Base-by-base conservation (phyloP, 2,797 vertebrate genomes). In the Hemibagrus guttatus region DNA sequence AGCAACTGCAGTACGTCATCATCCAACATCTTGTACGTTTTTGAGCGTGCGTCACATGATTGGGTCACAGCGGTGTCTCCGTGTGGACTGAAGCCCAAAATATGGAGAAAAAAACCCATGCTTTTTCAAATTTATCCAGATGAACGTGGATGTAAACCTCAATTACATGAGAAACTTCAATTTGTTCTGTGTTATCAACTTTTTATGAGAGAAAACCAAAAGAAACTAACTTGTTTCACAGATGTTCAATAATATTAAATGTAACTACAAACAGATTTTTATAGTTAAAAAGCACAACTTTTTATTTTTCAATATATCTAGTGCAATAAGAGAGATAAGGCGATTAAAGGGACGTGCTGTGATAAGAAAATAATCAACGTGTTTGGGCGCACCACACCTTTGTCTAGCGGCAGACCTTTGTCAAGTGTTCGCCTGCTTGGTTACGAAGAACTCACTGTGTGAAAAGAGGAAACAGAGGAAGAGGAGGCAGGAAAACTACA, bases 381-480 rank as follows among this genome's bases (percentile, higher is more conserved):
- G 26, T 28, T 52, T 28, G 1, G 46, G n/a, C 1, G n/a, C n/a
- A 75, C 28, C 35, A 54, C 46, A 7, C 49, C 5, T 26, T 35
- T 35, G 54, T 58, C 59, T 1, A 59, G 31, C 76, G 7, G 35
- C 56, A 80, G 31, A 39, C 35, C 56, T 46, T 72, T 79, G 81
- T 76, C 26, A 17, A 8, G 46, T 49, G 26, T 75, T 28, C 1
- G 9, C 42, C 72, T 28, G 49, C 26, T 17, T 54, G 28, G n/a
- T 21, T 31, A 35, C 8, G 75, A 26, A n/a, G 23, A 74, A 49
- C 42, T 49, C 23, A 14, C 66, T 72, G 39, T 75, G 81, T 87
- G 68, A 91, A 52, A 84, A 28, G 85, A 89, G 86, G 90, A 90
- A 90, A 88, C 17, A 4, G 58, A 71, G 68, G 81, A 76, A 86